Conservation (phyloP, 2,888 invertebrate genomes). For the Apotomis betuletana region DNA sequence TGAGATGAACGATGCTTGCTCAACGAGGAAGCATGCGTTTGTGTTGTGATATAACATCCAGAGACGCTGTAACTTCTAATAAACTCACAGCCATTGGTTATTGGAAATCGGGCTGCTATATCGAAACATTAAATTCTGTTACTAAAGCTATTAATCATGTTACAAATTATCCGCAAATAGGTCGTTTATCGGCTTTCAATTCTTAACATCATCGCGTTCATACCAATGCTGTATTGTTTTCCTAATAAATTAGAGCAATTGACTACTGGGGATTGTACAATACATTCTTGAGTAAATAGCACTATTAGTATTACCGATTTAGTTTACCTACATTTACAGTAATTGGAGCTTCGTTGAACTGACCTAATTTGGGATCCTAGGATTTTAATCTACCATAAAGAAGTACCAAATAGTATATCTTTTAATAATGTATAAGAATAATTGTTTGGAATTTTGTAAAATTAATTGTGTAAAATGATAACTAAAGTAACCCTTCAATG, state of each 20-base stretch:
- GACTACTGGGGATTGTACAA: not conserved
- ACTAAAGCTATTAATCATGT: conserved; percentile 34
- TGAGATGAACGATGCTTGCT: conserved; percentile 43
- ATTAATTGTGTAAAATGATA: too few relatives aligned
- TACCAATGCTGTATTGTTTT: conserved; percentile 2
- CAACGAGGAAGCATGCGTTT: conserved; percentile 44
- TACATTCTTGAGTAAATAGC: not conserved
- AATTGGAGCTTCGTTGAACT: not conserved
- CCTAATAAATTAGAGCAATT: not conserved
- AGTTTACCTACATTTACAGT: not conserved
- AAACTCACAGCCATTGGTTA: conserved; percentile 28
- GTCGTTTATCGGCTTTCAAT: conserved; percentile 31
- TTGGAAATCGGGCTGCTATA: conserved; percentile 36
- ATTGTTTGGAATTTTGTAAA: too few relatives aligned
- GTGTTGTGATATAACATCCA: conserved; percentile 45
- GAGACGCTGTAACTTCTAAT: conserved; percentile 33
- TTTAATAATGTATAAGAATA: too few relatives aligned
- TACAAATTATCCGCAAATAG: conserved; percentile 31
- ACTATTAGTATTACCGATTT: not conserved
- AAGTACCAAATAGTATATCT: not conserved
- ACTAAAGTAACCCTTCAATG: too few relatives aligned
- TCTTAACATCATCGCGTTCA: conserved; percentile 12
- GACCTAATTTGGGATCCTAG: not conserved
- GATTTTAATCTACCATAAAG: not conserved
- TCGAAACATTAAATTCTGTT: conserved; percentile 31